These are phyloP conservation scores for Rhopalosiphum nymphaeae DNA, from an alignment of 2,888 invertebrate genomes.

Conservation along the genomic window DNA sequence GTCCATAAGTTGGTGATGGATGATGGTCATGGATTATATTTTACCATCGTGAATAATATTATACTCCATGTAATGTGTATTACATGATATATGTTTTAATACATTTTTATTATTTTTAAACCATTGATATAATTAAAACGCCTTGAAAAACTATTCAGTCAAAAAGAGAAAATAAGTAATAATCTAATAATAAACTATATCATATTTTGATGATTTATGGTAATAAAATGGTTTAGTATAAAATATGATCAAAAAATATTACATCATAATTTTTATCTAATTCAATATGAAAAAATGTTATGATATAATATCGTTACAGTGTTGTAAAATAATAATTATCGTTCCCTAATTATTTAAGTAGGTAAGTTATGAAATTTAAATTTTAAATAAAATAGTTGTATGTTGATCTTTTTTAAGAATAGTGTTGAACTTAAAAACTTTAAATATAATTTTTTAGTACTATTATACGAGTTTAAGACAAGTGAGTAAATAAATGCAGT, in stretches of 20 bases:
- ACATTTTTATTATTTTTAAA: slow-evolving; percentile 41
- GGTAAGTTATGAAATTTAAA: background rate
- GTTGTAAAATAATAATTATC: background rate
- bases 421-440: background rate
- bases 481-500: background rate
- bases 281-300: background rate
- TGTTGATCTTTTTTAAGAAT: background rate
- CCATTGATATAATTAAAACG: slow-evolving; percentile 17
- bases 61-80: background rate
- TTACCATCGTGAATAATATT: slow-evolving; percentile 29
- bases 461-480: background rate
- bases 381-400: background rate
- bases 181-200: background rate
- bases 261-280: background rate
- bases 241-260: background rate
- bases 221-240: background rate
- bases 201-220: background rate
- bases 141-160: background rate
- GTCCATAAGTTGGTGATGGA: slow-evolving; percentile 47
- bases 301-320: background rate
- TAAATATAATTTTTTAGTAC: background rate
- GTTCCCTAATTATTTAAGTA: background rate
- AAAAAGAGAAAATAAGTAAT: background rate
- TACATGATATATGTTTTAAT: slow-evolving; percentile 12
- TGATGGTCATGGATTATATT: slow-evolving; percentile 47